These are phyloP conservation scores for Morpho deidamia DNA, from an alignment of 2,888 invertebrate genomes.

Conservation along the genomic window DNA sequence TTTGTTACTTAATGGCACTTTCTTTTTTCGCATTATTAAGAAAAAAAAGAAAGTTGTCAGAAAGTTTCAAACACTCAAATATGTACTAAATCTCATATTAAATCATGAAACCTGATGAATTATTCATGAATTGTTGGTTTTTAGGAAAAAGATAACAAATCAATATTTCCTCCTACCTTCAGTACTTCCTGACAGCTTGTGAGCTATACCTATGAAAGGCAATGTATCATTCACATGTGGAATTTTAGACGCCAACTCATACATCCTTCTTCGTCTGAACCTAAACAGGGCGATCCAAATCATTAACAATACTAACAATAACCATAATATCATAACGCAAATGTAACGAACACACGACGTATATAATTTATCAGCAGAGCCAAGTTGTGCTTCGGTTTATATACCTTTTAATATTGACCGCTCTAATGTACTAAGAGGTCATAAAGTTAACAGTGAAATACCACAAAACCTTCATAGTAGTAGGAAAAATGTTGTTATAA, in stretches of 20 bases:
- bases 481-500: constrained; percentile 28
- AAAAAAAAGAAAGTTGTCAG: too few species aligned
- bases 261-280: constrained; percentile 47
- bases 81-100: too few species aligned
- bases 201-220: constrained; percentile 50
- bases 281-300: constrained; percentile 40
- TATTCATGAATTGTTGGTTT: too few species aligned
- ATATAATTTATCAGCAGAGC: too few species aligned
- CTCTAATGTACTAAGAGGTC: constrained; percentile 39
- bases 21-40: too few species aligned
- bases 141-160: too few species aligned
- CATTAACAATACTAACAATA: constrained; percentile 34
- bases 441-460: constrained; percentile 37
- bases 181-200: constrained; percentile 40
- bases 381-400: constrained; percentile 21
- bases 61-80: too few species aligned
- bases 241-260: constrained; percentile 42
- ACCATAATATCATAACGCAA: constrained; percentile 40
- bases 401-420: constrained; percentile 31
- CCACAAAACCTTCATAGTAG: constrained; percentile 32
- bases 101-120: too few species aligned
- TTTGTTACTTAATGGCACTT: too few species aligned
- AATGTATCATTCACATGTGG: constrained; percentile 31
- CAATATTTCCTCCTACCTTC: constrained; percentile 42
- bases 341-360: constrained; percentile 8